Conservation (phyloP, 1,140 invertebrate species). For the Papilio aristodemus region DNA sequence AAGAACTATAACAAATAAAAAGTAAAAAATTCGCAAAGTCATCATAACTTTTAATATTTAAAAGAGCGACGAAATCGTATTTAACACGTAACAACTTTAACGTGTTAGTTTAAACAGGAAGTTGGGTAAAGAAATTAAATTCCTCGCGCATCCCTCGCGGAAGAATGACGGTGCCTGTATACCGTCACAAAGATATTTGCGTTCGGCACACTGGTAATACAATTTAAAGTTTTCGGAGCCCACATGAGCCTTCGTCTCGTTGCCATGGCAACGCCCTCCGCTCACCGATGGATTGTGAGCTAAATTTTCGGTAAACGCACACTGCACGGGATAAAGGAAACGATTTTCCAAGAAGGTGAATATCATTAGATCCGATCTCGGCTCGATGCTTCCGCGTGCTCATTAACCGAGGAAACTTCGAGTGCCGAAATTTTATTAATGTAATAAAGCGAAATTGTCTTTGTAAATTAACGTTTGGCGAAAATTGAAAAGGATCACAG, state of each 20-base stretch:
- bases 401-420: slow-evolving; percentile 46
- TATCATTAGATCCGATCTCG: slow-evolving; percentile 63
- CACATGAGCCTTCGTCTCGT: slow-evolving; percentile 74
- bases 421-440: slow-evolving; percentile 36
- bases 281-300: slow-evolving; percentile 55
- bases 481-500: background rate
- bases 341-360: slow-evolving; percentile 73
- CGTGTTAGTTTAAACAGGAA: slow-evolving; percentile 1
- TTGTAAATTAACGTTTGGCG: slow-evolving; percentile 8
- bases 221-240: slow-evolving; percentile 76
- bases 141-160: slow-evolving; percentile 38
- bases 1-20: too few species aligned
- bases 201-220: slow-evolving; percentile 64
- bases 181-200: slow-evolving; percentile 57
- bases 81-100: slow-evolving; percentile 2
- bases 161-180: slow-evolving; percentile 49
- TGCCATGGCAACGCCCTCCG: slow-evolving; percentile 72
- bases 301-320: slow-evolving; percentile 65
- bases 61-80: slow-evolving; percentile 1
- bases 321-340: slow-evolving; percentile 66
- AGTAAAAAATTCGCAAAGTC: too few species aligned
- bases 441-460: slow-evolving; percentile 32
- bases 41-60: too few species aligned
- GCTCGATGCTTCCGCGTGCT: slow-evolving; percentile 41
- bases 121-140: slow-evolving; percentile 35